Evolutionary conservation across 2,797 vertebrate species (phyloP).

Genomic region (Malacoraja senta): DNA sequence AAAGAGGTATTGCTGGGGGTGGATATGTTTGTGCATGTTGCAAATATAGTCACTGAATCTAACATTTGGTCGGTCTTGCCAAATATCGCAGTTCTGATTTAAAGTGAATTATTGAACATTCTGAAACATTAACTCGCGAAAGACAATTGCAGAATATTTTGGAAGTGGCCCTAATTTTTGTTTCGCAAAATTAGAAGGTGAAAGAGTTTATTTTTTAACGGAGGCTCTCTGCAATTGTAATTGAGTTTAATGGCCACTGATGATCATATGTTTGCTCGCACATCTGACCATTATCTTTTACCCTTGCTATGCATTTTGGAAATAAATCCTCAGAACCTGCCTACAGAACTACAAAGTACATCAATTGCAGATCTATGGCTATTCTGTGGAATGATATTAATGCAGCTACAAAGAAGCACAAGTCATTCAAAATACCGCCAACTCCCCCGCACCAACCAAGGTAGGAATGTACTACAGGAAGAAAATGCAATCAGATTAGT

Average conservation of each 20-base stretch:
- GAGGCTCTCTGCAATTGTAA: neutral
- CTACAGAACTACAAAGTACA: neutral
- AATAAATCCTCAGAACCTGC: neutral
- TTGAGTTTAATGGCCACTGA: neutral
- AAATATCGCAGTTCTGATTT: neutral
- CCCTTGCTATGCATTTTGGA: neutral
- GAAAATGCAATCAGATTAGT: neutral
- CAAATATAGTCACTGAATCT: neutral
- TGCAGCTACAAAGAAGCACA: neutral
- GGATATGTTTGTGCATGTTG: neutral
- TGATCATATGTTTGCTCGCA: neutral
- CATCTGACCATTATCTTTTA: too few relatives aligned
- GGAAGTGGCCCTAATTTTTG: neutral
- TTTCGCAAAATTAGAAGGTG: neutral
- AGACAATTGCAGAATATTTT: slow-evolving; percentile 14
- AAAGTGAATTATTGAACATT: neutral
- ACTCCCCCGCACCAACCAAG: neutral
- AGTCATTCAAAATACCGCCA: neutral
- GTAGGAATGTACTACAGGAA: neutral
- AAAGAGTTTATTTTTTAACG: neutral
- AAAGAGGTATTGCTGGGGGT: neutral
- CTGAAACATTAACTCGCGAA: neutral
- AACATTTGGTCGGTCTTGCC: neutral
- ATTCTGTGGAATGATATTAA: neutral
- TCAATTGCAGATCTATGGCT: neutral